Base-by-base conservation (phyloP, 1,140 invertebrate genomes). In the Procambarus clarkii region DNA sequence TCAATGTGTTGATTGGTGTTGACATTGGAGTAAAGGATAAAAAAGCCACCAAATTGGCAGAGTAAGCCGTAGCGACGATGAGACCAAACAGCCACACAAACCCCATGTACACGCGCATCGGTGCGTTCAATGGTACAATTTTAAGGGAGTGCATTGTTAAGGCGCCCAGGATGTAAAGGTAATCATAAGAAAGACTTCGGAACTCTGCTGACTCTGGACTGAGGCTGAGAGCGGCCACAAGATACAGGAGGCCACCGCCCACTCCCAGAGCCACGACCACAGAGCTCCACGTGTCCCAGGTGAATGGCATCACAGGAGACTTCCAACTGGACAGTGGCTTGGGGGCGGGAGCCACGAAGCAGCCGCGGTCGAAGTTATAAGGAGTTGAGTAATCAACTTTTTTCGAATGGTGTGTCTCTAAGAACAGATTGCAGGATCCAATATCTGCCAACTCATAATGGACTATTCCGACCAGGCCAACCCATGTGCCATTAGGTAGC, bases 361-460 rank as follows among this genome's bases (percentile, higher is more conserved):
- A 34, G 34, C 34, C 34, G 34, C 34, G 34, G 34, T 34, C 34
- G 34, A 34, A 34, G 34, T 34, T 34, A 34, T 34, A 34, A 34
- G 34, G 34, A 34, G 34, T 34, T 34, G 34, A 34, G 34, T 87
- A 93, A 54, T 93, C 93, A 54, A 93, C 80, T 71, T 69, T 69
- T 11, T 91, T 77, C 86, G 83, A 92, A 21, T 92, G 91, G 8
- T 91, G 87, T 34, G 84, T 74, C 46, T 90, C 92, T 8, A 93
- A 60, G 82, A 93, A 94, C 21, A 94, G 45, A 50, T 94, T 93
- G 69, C 93, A 93, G 21, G 93, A 85, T 7, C 93, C 93, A n/a
- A 94, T 78, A 83, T 93, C 88, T 1, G 86, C 91, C 13, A 71
- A 58, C 34, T 92, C 91, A 44, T 90, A 58, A n/a, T 86, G 81